A percentile compares a stretch with the other conserved stretches of the same genome.
Evolutionary conservation across 2,797 vertebrate species (phyloP).

Genomic region (Melanogrammus aeglefinus): DNA sequence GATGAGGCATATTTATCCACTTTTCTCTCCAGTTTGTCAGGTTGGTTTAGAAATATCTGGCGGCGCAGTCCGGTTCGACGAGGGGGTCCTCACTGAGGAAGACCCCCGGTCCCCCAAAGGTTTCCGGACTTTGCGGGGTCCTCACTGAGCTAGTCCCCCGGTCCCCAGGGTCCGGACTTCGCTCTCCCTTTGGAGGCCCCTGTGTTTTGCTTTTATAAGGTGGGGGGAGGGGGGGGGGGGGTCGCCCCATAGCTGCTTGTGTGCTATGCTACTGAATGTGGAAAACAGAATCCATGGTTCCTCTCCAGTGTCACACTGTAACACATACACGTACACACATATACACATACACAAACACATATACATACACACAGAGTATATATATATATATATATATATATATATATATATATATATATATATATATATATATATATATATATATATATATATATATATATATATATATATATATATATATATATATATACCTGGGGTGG

Average conservation of each 20-base stretch:
- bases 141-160: too few relatives aligned
- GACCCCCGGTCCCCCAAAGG: too few relatives aligned
- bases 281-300: constrained; percentile 7
- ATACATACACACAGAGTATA: not conserved
- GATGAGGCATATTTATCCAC: constrained; percentile 58
- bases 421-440: not conserved
- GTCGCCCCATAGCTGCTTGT: constrained; percentile 46
- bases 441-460: constrained; percentile 26
- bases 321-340: constrained; percentile 32
- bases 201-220: constrained; percentile 45
- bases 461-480: not conserved
- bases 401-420: not conserved
- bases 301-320: not conserved
- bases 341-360: constrained; percentile 28
- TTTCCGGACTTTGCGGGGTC: too few relatives aligned
- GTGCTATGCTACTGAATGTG: constrained; percentile 69
- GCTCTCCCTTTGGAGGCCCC: constrained; percentile 40
- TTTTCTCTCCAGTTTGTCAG: constrained; percentile 44
- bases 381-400: too few relatives aligned
- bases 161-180: not conserved
- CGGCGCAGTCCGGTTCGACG: constrained; percentile 7
- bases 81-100: too few relatives aligned
- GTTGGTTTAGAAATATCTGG: constrained; percentile 43
- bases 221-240: not conserved
- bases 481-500: not conserved